phyloP scores from a whole-genome alignment of 2,113 vertebrate genomes.

The Lampris incognitus region DNA sequence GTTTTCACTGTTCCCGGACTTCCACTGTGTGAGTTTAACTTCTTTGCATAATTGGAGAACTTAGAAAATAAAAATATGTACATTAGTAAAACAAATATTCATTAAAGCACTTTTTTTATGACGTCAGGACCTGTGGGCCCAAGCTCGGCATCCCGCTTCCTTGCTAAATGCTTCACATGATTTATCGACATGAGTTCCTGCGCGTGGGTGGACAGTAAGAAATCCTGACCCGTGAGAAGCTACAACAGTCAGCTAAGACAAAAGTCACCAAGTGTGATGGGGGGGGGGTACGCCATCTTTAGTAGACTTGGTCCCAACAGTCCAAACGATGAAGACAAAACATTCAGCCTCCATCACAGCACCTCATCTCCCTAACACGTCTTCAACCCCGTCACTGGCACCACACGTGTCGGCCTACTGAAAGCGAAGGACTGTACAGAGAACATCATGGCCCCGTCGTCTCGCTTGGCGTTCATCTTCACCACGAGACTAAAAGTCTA shows the following conservation, averaged over 20 bases:
- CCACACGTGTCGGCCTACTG: not conserved
- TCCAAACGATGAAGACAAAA: constrained; percentile 1
- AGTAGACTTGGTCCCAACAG: constrained; percentile 63
- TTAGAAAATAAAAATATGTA: constrained; percentile 44
- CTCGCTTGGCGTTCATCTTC: constrained; percentile 1
- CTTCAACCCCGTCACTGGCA: not conserved
- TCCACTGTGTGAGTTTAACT: not conserved
- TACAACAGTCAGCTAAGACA: constrained; percentile 25
- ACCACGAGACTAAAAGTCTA: not conserved
- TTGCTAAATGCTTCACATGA: not conserved
- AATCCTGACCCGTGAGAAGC: constrained; percentile 6
- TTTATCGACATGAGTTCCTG: not conserved
- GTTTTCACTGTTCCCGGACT: constrained; percentile 3
- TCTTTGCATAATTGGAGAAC: constrained; percentile 28
- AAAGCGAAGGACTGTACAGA: not conserved
- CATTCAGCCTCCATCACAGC: not conserved
- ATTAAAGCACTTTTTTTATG: not conserved
- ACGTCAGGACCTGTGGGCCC: too few relatives aligned
- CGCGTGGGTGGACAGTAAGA: not conserved
- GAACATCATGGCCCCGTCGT: not conserved
- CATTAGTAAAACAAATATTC: constrained; percentile 9
- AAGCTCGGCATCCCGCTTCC: not conserved
- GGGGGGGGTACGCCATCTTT: constrained; percentile 6
- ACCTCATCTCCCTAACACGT: not conserved
- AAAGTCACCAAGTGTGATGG: constrained; percentile 3